A percentile compares a stretch with the other conserved stretches of the same genome.
Evolutionary conservation across 2,113 vertebrate genomes (phyloP).

Genomic region (Chamaea fasciata): DNA sequence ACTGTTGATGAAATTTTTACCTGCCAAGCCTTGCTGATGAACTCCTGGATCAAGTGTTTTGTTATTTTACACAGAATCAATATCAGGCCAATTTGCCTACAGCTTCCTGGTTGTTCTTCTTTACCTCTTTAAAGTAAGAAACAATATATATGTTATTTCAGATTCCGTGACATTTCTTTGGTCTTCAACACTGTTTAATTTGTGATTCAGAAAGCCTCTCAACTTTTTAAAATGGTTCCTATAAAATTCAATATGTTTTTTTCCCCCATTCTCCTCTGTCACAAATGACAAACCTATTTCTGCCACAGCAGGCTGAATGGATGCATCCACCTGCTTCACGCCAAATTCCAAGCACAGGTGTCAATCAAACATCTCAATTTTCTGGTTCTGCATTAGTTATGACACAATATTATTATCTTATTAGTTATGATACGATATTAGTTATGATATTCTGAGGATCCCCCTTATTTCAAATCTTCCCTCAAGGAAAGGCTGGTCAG

Average conservation of each 20-base stretch:
- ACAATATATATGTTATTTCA: background rate
- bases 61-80: background rate
- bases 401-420: background rate
- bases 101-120: background rate
- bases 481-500: background rate
- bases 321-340: background rate
- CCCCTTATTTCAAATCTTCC: background rate
- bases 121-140: background rate
- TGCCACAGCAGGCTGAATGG: background rate
- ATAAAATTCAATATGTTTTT: background rate
- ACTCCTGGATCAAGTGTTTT: background rate
- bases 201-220: background rate
- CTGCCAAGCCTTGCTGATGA: background rate
- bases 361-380: background rate
- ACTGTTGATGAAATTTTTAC: constrained; percentile 6
- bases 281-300: background rate
- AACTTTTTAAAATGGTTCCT: background rate
- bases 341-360: background rate
- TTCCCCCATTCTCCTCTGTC: background rate
- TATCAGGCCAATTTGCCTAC: background rate
- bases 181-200: background rate
- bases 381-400: background rate
- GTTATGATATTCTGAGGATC: background rate
- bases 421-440: no score
- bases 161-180: background rate